Evolutionary conservation across 2,113 vertebrate species (phyloP).

Genomic region (Gobio gobio): DNA sequence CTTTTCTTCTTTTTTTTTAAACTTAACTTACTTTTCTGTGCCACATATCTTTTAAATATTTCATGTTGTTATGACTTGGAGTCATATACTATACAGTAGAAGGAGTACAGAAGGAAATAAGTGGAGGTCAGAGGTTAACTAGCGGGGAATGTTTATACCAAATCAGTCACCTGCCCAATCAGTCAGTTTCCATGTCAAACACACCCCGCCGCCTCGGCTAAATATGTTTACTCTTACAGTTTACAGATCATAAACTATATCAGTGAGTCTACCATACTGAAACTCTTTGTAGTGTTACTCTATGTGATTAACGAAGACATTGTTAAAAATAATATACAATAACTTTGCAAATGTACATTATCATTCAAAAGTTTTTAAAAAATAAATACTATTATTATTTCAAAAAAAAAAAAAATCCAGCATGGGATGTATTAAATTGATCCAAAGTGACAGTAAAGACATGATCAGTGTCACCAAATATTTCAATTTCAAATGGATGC

Average conservation of each 20-base stretch:
- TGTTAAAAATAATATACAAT: background rate
- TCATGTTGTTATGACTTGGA: background rate
- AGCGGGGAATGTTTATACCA: background rate
- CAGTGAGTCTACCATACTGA: background rate
- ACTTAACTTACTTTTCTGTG: background rate
- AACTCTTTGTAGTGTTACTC: too few relatives aligned
- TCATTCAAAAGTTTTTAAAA: background rate
- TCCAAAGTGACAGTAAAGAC: background rate
- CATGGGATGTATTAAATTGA: background rate
- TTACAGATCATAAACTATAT: background rate
- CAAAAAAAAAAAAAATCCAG: too few relatives aligned
- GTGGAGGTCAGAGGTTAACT: slow-evolving; percentile 15
- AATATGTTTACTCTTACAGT: background rate
- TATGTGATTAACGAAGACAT: background rate
- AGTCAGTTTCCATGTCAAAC: background rate
- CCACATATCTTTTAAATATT: background rate
- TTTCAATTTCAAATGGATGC: background rate
- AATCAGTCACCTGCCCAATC: slow-evolving; percentile 5
- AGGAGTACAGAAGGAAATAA: background rate
- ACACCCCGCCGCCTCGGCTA: background rate
- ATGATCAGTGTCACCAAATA: background rate
- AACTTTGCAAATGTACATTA: background rate
- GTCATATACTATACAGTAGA: background rate
- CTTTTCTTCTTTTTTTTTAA: too few relatives aligned
- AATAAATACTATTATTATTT: background rate